phyloP scores from a whole-genome alignment of 2,113 vertebrate species.

The Equus przewalskii region DNA sequence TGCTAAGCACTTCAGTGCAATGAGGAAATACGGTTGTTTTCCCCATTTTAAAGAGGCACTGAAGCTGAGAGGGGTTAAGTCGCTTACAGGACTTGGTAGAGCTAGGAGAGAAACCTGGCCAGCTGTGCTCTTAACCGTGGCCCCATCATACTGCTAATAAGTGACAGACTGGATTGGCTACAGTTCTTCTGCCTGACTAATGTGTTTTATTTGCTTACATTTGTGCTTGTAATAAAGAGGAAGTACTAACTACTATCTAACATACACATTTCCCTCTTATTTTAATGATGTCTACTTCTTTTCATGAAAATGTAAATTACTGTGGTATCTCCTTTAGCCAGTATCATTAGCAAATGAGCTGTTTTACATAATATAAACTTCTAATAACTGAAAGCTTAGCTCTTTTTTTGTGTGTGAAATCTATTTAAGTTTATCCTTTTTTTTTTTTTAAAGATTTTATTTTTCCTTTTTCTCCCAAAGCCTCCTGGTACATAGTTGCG shows the following conservation, averaged over 20 bases:
- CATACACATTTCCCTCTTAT: accelerated
- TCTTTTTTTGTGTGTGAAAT: not conserved
- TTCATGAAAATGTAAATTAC: not conserved
- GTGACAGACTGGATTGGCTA: no score
- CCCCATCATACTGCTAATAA: not conserved
- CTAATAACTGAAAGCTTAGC: not conserved
- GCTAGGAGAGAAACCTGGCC: not conserved
- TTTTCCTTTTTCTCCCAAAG: no score
- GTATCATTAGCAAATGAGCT: not conserved
- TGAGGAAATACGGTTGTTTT: not conserved
- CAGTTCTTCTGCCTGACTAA: not conserved
- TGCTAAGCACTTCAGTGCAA: no score
- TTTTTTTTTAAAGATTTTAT: no score
- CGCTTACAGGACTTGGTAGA: not conserved
- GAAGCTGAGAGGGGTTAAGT: not conserved
- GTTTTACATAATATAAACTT: not conserved
- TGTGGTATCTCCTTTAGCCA: not conserved
- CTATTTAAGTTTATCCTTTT: not conserved
- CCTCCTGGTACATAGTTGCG: no score
- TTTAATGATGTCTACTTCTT: not conserved
- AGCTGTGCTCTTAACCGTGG: not conserved
- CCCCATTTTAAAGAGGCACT: not conserved
- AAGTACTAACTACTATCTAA: not conserved
- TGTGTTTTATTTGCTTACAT: not conserved
- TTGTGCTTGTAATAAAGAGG: not conserved